Conservation (phyloP, 92 coral and sea anemone species). For the Ricordea florida region DNA sequence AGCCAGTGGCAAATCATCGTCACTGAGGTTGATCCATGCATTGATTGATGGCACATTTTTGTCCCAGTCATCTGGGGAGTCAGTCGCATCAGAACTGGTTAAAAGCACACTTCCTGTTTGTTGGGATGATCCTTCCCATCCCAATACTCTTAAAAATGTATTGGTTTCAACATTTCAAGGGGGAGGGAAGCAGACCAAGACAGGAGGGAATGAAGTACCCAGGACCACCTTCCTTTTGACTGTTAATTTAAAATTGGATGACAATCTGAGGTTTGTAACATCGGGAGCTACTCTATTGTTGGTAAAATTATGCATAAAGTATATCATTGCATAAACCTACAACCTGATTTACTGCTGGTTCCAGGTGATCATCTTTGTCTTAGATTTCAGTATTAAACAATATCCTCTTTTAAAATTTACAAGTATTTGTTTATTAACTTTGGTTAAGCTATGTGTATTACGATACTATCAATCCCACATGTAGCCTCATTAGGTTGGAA, state of each 20-base stretch:
- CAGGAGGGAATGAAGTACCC: slow-evolving; percentile 36
- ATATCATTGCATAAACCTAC: too few relatives aligned
- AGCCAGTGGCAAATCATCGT: slow-evolving; percentile 38
- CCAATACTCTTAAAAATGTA: slow-evolving; percentile 34
- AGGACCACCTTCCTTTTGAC: slow-evolving; percentile 12
- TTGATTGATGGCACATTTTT: slow-evolving; percentile 8
- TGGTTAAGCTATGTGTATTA: too few relatives aligned
- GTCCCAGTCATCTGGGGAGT: slow-evolving; percentile 40
- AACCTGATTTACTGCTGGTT: not conserved
- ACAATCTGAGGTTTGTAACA: slow-evolving; percentile 2
- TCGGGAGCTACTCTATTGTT: not conserved
- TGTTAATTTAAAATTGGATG: slow-evolving; percentile 24
- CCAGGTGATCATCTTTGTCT: too few relatives aligned
- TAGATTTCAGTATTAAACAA: too few relatives aligned
- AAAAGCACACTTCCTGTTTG: slow-evolving; percentile 30
- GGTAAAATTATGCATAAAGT: not conserved
- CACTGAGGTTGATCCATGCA: not conserved
- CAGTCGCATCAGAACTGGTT: slow-evolving; percentile 1
- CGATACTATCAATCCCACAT: too few relatives aligned
- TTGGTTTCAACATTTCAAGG: slow-evolving; percentile 31
- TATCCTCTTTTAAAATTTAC: too few relatives aligned
- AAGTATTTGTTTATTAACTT: too few relatives aligned
- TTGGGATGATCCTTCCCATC: slow-evolving; percentile 46
- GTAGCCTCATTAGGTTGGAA: too few relatives aligned
- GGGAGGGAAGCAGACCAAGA: slow-evolving; percentile 24